Evolutionary conservation across 2,797 vertebrate genomes (phyloP), one percentile per base, ranked within the genome.

Genomic region (Liparis tanakae): DNA sequence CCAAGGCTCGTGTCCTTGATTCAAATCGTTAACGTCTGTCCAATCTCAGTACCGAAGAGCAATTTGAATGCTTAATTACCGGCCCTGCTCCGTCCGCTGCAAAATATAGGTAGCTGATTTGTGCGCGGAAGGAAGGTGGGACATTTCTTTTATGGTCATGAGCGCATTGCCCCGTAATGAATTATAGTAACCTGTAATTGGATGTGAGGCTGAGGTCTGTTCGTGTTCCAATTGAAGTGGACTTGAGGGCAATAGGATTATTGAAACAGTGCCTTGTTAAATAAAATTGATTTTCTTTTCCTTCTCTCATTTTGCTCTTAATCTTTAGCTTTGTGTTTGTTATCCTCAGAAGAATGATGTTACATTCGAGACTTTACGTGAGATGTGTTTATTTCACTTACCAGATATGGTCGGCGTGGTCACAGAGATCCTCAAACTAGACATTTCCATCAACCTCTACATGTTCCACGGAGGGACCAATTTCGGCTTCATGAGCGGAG

Each of bases 391-490:
- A 0, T 25, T 7, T 55, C 58, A 53, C 25, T 14, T 56, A 5
- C 57, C 80, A 91, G 94, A 92, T 22, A 88, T 94, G 83, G 7
- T 95, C 48, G 73, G 88, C 3, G 94, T 94, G 0, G 94, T 97
- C 10, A 92, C 88, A 0, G 90, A 93, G 56, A 69, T 97, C 69
- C 87, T 97, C 1, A 77, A 93, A 20, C 67, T 79, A 0, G 94
- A 93, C 72, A 94, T 95, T 44, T 97, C 97, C 46, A 94, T 98
- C 88, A 97, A 97, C 66, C 91, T 97, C 55, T 98, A 97, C 92
- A 97, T 97, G 97, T 97, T 98, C 87, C 97, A 98, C 0, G 96
- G 97, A 48, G 96, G 96, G 67, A 98, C 96, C 53, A 97, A 97
- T 89, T 98, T 98, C 15, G 97, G 97, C 56, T 97, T 97, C 89